Base-by-base conservation (phyloP, 2,797 vertebrate species). In the Gymnothorax reevesii region DNA sequence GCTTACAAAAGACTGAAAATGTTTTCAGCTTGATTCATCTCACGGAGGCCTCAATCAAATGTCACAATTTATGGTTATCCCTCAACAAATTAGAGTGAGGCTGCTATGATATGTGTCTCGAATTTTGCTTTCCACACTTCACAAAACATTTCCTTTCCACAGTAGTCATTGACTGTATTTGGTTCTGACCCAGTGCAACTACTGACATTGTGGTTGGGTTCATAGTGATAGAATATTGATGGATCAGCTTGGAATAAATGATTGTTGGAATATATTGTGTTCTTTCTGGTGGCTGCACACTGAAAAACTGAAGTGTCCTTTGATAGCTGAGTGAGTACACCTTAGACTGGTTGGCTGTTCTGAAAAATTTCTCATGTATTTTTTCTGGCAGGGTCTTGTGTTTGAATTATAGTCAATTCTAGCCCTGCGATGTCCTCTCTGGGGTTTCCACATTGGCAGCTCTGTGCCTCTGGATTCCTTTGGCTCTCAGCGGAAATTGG, bases 401-500 rank as follows among this genome's bases (percentile, higher is more conserved):
- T 49, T 80, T 88, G 57, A 83, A 59, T 59, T 83, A 57, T 83
- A 83, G 55, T 89, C 82, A 86, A 73, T 77, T 86, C 86, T 62
- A 33, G 86, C 87, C 88, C 86, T 80, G 59, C 77, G 79, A 73
- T 87, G 77, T 84, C 89, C 89, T 73, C 10, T 88, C 88, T 85
- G 86, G 88, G 88, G 87, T 88, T 89, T 90, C 91, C 64, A 85
- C 88, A 55, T 89, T 86, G 87, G 89, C 80, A 73, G 20, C 64
- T 64, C 86, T 71, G 87, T 89, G 87, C 89, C 88, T 88, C 85
- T 89, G 88, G 90, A 91, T 93, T 94, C 90, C 85, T 90, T 80
- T 88, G 60, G 52, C 85, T 91, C 90, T 91, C 90, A 17, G 89
- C 94, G 92, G 92, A 94, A 93, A 93, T 93, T 22, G 90, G 89